Evolutionary conservation across 1,140 invertebrate genomes (phyloP).

Genomic region (Holotrichia oblita): DNA sequence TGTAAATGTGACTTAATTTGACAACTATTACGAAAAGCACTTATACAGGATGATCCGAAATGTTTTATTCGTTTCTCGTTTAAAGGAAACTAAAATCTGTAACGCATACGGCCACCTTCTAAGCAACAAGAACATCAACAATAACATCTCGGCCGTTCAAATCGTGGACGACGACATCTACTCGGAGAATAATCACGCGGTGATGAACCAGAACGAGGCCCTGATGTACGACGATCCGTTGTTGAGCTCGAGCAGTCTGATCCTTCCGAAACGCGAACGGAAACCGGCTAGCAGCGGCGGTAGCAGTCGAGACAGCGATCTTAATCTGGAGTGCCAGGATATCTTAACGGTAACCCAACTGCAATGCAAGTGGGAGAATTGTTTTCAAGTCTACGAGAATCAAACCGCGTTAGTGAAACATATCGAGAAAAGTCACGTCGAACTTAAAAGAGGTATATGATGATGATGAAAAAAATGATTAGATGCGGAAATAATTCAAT

Average conservation of each 20-base stretch:
- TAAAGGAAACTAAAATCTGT: background rate
- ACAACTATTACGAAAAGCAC: too few species aligned
- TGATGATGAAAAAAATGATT: background rate
- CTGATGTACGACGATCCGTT: slow-evolving; percentile 55
- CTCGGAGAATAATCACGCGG: slow-evolving; percentile 52
- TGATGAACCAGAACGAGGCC: slow-evolving; percentile 54
- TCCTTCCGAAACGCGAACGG: slow-evolving; percentile 32
- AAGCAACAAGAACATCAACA: slow-evolving; percentile 46
- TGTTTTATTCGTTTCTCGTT: too few species aligned
- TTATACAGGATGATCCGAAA: too few species aligned
- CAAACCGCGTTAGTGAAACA: slow-evolving; percentile 87
- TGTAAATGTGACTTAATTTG: too few species aligned
- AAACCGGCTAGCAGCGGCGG: background rate
- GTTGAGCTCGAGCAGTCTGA: slow-evolving; percentile 47
- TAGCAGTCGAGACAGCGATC: slow-evolving; percentile 41
- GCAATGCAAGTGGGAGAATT: slow-evolving; percentile 87
- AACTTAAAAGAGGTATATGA: slow-evolving; percentile 74
- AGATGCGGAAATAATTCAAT: background rate
- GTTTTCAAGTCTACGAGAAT: slow-evolving; percentile 78
- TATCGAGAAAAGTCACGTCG: slow-evolving; percentile 91
- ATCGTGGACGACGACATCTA: slow-evolving; percentile 37
- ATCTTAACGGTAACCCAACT: slow-evolving; percentile 40
- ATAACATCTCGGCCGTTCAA: slow-evolving; percentile 41
- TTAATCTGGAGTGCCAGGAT: slow-evolving; percentile 41
- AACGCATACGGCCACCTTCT: slow-evolving; percentile 38